phyloP scores from a whole-genome alignment of 1,140 invertebrate genomes.

The Psix sp. region DNA sequence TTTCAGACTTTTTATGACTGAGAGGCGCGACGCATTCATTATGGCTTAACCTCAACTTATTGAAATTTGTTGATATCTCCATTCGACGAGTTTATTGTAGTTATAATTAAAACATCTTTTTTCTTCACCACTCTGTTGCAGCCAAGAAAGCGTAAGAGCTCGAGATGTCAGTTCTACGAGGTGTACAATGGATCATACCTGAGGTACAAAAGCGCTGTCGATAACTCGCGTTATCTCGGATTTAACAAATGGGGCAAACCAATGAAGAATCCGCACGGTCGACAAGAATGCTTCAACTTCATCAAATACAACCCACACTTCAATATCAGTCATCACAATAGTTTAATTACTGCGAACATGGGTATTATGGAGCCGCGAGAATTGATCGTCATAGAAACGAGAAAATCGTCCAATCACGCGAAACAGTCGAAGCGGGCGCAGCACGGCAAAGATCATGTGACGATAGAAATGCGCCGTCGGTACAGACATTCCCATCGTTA shows the following conservation, averaged over 20 bases:
- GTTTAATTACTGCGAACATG: slow-evolving; percentile 70
- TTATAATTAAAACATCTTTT: no score
- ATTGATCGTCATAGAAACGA: slow-evolving; percentile 57
- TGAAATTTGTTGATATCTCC: no score
- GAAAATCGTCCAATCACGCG: slow-evolving; percentile 43
- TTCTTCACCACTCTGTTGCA: no score
- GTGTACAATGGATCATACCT: slow-evolving; percentile 76
- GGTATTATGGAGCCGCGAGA: slow-evolving; percentile 63
- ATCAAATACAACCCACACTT: slow-evolving; percentile 77
- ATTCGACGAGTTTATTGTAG: no score
- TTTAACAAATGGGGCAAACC: slow-evolving; percentile 77
- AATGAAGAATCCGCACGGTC: slow-evolving; percentile 70
- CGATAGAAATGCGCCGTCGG: slow-evolving; percentile 69
- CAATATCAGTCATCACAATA: slow-evolving; percentile 77
- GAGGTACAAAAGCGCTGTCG: slow-evolving; percentile 75
- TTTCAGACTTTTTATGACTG: no score
- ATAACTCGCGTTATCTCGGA: slow-evolving; percentile 73
- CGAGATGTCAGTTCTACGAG: slow-evolving; percentile 78
- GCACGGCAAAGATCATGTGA: slow-evolving; percentile 51
- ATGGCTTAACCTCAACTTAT: no score
- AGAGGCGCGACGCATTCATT: no score
- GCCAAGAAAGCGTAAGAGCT: slow-evolving; percentile 73
- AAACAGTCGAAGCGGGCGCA: slow-evolving; percentile 64
- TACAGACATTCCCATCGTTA: slow-evolving; percentile 72
- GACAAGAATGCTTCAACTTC: slow-evolving; percentile 77